Evolutionary conservation across 2,888 invertebrate species (phyloP), one percentile per base, ranked within the genome.

Genomic region (Hetaerina titia): DNA sequence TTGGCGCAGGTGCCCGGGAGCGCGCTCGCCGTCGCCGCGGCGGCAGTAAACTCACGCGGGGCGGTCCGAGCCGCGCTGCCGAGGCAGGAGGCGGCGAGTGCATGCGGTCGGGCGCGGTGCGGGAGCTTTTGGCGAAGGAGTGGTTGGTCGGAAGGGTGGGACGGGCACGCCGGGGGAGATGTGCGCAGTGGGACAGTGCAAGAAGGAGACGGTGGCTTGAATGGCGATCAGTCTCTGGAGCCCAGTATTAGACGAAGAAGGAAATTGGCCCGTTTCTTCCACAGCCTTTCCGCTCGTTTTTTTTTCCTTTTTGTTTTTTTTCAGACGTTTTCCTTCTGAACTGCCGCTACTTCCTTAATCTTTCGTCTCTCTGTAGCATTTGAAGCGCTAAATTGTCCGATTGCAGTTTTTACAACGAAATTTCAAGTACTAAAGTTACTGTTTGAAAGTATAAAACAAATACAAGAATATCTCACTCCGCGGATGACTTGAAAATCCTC

Each of bases 1-100:
- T 58, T 56, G 57, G 89, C 56, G 89, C 89, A 89, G 81, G 81
- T 81, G 81, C 22, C n/a, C 81, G 25, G 31, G 31, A 81, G 31
- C 31, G 25, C 31, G 31, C 13, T 81, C 81, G 81, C 31, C 81
- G 81, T 13, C 4, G 22, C 25, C n/a, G 25, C 25, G 17, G 74
- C n/a, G 81, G 31, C 11, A 11, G 31, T 25, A 81, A 25, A 9
- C 8, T 13, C 81, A 2, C 11, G 81, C 17, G 19, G 19, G 17
- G 19, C 22, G 7, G 69, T 13, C 19, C 15, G 22, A 19, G 17
- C 60, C 17, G 60, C 60, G 17, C 60, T 60, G 45, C 69, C 69
- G n/a, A 69, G 22, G 69, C 69, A 69, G 69, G 69, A 22, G 69
- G 22, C 69, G 69, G 8, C 19, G 69, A 69, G 69, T n/a, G 69